Evolutionary conservation across 2,113 vertebrate species (phyloP), one percentile per base, ranked within the genome.

Genomic region (Corydoras maculifer): DNA sequence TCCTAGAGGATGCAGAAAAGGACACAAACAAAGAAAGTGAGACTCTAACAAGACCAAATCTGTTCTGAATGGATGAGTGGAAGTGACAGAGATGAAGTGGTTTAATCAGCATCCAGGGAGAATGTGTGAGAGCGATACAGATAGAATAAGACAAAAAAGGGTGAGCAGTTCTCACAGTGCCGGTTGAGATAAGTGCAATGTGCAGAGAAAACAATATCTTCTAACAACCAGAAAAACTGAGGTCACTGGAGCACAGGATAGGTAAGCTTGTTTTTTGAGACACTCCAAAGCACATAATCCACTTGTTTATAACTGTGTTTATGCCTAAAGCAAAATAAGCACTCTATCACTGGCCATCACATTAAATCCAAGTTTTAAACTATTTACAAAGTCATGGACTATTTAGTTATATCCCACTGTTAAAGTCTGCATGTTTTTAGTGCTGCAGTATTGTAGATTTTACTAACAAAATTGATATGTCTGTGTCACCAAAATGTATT

Each of bases 31-130:
- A 59, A 48, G 51, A 9, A 18, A 31, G 69, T 29, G 35, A 9
- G 35, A 11, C 31, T 57, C 18, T 51, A 73, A 69, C 0, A 58
- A 58, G 62, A 66, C 66, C 77, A 68, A 58, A 48, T 18, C 72
- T 54, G 49, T 25, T 74, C 64, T 35, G 58, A 62, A 74, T 58
- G 71, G 63, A 78, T 53, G 74, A 76, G 62, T 49, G 14, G 51
- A 70, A 58, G 29, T 76, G 79, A 80, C 76, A 78, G 69, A 80
- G 79, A 80, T 74, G 63, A 80, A 81, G 76, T 71, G 54, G 68
- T 80, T 80, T 80, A 78, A 80, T 80, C 79, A 76, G 73, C 74
- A 31, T 76, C 63, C 57, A 51, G 63, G 10, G 68, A 70, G 50
- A 74, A 58, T 6, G 35, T 62, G 63, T 57, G 14, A 43, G 68